These are phyloP conservation scores for Diogma glabrata DNA, from an alignment of 2,888 invertebrate genomes.

Conservation along the genomic window DNA sequence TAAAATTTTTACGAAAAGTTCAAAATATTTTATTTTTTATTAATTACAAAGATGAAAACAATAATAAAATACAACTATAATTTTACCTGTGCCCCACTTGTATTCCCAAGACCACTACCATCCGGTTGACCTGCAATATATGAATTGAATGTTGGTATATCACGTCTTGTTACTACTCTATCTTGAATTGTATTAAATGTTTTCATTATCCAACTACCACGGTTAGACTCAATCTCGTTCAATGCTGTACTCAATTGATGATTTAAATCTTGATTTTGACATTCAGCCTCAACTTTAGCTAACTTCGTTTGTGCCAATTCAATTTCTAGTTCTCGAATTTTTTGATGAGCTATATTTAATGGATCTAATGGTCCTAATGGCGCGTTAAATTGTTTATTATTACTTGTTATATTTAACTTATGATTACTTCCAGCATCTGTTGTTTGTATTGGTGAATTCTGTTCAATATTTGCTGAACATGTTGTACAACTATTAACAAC, in stretches of 20 bases:
- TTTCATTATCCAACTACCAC: constrained; percentile 73
- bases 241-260: constrained; percentile 78
- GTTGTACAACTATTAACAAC: constrained; percentile 42
- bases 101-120: neutral
- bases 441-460: constrained; percentile 18
- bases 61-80: no score
- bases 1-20: no score
- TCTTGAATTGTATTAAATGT: constrained; percentile 50
- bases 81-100: neutral
- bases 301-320: constrained; percentile 95
- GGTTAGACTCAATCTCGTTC: constrained; percentile 53
- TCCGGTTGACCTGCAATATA: constrained; percentile 20
- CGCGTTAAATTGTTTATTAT: neutral
- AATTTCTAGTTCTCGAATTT: constrained; percentile 81
- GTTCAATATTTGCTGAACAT: constrained; percentile 29
- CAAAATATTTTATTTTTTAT: no score
- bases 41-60: no score
- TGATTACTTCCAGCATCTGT: constrained; percentile 14
- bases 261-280: constrained; percentile 86
- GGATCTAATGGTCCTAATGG: constrained; percentile 35
- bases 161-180: constrained; percentile 31
- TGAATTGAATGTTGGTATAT: constrained; percentile 34
- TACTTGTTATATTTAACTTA: no score
- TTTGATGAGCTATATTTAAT: constrained; percentile 32
- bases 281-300: constrained; percentile 93